Conservation (phyloP, 2,888 invertebrate genomes). For the Phortica magna region DNA sequence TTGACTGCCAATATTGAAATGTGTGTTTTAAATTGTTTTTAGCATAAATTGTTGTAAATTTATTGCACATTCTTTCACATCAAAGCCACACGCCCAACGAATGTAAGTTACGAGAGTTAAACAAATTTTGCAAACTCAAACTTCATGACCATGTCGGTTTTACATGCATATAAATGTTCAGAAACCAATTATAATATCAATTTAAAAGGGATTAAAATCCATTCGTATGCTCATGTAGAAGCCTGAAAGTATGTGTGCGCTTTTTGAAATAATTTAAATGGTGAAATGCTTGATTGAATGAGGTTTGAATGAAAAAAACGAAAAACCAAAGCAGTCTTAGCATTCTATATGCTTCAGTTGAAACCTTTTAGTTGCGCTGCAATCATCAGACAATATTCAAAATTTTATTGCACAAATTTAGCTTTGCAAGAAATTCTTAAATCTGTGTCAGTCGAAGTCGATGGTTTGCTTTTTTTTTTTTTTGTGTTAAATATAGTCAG, state of each 20-base stretch:
- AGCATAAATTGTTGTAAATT: neutral
- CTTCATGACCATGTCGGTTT: slow-evolving; percentile 56
- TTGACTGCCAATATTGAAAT: neutral
- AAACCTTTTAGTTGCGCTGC: no score
- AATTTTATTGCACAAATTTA: no score
- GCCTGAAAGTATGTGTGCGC: slow-evolving; percentile 2
- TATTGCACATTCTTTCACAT: neutral
- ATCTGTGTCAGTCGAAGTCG: no score
- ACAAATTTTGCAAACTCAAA: slow-evolving; percentile 40
- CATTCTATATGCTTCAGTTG: no score
- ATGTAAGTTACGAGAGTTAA: neutral
- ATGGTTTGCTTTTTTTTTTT: no score
- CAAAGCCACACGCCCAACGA: neutral
- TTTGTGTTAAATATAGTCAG: neutral
- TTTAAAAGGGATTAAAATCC: slow-evolving; percentile 69
- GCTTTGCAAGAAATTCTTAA: no score
- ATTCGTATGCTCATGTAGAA: slow-evolving; percentile 17
- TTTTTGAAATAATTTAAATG: neutral
- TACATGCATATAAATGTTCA: slow-evolving; percentile 43
- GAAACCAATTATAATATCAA: slow-evolving; percentile 72
- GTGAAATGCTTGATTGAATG: neutral
- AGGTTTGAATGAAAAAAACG: no score
- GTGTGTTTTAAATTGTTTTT: neutral
- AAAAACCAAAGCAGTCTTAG: no score
- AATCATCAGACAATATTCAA: no score